Evolutionary conservation across 2,113 vertebrate genomes (phyloP), one percentile per base, ranked within the genome.

Genomic region (Argyrosomus japonicus): DNA sequence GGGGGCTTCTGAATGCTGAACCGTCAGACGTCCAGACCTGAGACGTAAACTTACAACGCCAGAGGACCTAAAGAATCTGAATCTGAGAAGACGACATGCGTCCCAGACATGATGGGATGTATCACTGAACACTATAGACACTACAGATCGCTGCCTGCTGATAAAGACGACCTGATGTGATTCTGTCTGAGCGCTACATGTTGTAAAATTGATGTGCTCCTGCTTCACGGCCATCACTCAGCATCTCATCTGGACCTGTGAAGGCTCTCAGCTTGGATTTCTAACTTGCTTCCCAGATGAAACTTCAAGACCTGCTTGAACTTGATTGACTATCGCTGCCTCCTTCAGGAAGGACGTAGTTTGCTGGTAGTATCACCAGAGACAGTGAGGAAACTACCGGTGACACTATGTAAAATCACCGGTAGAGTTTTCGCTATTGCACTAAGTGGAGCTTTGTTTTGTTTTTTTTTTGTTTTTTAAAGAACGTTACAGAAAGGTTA

Each of bases 21-120:
- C 90, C 94, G 43, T 95, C 95, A 79, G 94, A 95, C 56, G 94
- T 96, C 93, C 96, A 96, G 89, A 95, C 56, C 73, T 96, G 94
- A 95, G 94, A 93, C 89, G 89, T 64, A 32, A 88, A 92, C 84
- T 82, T 89, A 77, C 47, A 83, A 87, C 70, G 74, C 89, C 56
- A 57, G 84, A 94, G 67, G 81, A 92, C 76, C 78, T 90, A 60
- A 70, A 15, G 47, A 82, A 61, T 50, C 57, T 71, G 56, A 11
- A 54, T 82, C 80, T 81, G 23, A 69, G 58, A 81, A 57, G 57
- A 58, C 14, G 6, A 80, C 18, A 62, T 17, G 75, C 21, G 48
- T 77, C 70, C 65, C 75, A 27, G 47, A 40, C 7, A 43, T 60
- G 14, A 54, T 48, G 48, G 51, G 69, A 86, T 21, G 29, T 27